These are phyloP conservation scores for Amiota mariae DNA, from an alignment of 2,888 invertebrate species.

Conservation along the genomic window DNA sequence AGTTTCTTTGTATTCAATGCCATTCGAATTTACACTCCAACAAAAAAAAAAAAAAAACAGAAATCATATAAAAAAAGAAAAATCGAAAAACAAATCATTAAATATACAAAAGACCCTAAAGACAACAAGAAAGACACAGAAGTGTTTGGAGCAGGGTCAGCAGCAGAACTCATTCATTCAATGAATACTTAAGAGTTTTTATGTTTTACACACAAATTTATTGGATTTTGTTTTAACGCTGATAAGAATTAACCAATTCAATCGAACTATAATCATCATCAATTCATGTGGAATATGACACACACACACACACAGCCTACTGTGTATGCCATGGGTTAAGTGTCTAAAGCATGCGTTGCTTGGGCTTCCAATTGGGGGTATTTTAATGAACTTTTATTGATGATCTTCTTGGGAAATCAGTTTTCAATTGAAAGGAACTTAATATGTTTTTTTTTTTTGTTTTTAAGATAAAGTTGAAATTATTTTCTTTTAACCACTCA, in stretches of 20 bases:
- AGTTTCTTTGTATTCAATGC: slow-evolving; percentile 23
- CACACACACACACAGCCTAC: no score
- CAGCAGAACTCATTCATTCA: not conserved
- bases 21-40: slow-evolving; percentile 8
- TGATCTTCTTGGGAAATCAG: no score
- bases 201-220: slow-evolving; percentile 6
- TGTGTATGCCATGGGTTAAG: slow-evolving; percentile 3
- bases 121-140: no score
- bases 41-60: not conserved
- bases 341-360: not conserved
- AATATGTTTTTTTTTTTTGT: no score
- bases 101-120: no score
- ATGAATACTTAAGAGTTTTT: not conserved
- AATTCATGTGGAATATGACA: slow-evolving; percentile 4
- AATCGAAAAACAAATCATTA: not conserved
- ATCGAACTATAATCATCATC: not conserved
- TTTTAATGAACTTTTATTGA: no score
- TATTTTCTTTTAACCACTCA: no score
- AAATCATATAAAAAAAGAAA: not conserved
- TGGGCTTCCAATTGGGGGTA: no score
- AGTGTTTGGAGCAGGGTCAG: no score
- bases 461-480: no score
- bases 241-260: slow-evolving; percentile 10
- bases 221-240: slow-evolving; percentile 15
- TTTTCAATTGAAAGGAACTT: no score